Conservation (phyloP, 2,113 vertebrate species). For the Mesembrinibis cayennensis region DNA sequence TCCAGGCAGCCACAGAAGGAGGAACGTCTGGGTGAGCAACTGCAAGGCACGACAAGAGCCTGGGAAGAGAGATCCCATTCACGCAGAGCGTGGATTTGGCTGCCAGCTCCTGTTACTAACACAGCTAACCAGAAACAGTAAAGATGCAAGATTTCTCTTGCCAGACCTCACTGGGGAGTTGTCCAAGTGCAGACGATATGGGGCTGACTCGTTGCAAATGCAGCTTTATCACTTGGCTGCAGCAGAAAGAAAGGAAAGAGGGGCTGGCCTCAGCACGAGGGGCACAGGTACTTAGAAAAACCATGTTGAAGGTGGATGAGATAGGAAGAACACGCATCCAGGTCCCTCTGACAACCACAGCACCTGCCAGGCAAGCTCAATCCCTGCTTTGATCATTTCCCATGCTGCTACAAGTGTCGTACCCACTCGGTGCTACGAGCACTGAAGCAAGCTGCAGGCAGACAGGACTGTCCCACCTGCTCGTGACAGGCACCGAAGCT, state of each 20-base stretch:
- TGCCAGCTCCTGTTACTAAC: constrained; percentile 10
- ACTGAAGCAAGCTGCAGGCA: not conserved
- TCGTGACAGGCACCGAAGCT: not conserved
- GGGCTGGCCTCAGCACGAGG: not conserved
- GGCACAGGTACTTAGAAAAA: not conserved
- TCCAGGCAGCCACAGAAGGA: not conserved
- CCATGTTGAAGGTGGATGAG: not conserved
- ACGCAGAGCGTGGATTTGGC: rapidly evolving
- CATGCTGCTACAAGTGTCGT: rapidly evolving
- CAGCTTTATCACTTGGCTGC: not conserved
- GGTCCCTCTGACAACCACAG: not conserved
- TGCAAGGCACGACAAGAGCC: not conserved
- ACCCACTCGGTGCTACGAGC: not conserved
- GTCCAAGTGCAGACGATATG: not conserved
- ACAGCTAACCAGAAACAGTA: constrained; percentile 30
- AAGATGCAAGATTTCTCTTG: not conserved
- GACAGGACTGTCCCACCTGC: not conserved
- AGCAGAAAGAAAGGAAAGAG: not conserved
- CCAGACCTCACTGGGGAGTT: not conserved
- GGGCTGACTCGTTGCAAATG: constrained; percentile 1
- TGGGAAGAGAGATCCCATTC: constrained; percentile 2
- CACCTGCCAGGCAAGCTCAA: not conserved
- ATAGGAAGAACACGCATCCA: not conserved
- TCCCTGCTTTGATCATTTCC: not conserved
- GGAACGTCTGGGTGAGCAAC: not conserved